Conservation (phyloP, 1,140 invertebrate genomes). For the Linepithema humile region DNA sequence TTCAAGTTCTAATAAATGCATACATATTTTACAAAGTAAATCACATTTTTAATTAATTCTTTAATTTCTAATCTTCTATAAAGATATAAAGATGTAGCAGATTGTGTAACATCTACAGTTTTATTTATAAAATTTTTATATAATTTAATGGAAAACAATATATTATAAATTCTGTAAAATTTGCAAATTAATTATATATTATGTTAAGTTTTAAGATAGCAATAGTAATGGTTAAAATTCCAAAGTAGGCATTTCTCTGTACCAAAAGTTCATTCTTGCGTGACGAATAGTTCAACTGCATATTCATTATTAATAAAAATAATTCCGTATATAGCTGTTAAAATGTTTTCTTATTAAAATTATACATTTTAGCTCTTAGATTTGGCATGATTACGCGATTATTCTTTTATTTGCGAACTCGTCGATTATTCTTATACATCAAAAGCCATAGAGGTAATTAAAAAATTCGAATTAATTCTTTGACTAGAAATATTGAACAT, state of each 20-base stretch:
- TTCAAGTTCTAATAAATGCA: conserved; percentile 88
- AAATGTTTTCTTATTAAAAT: no score
- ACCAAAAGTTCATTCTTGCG: no score
- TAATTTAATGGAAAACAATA: no score
- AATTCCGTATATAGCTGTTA: no score
- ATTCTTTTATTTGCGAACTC: conserved; percentile 90
- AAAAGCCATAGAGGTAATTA: conserved; percentile 86
- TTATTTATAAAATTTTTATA: no score
- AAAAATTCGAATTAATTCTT: background rate
- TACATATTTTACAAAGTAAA: conserved; percentile 88
- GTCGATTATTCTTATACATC: conserved; percentile 88
- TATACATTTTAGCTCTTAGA: conserved; percentile 76
- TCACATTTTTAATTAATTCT: conserved; percentile 47
- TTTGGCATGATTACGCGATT: conserved; percentile 84
- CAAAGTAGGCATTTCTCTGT: no score
- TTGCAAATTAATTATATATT: no score
- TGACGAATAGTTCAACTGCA: no score
- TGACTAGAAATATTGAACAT: background rate
- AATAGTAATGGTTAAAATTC: no score
- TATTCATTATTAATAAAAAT: no score
- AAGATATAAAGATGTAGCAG: background rate
- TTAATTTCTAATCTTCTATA: background rate
- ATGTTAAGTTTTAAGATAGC: no score
- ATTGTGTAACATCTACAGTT: background rate
- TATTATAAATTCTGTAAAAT: no score